Conservation (phyloP, 2,888 invertebrate species). For the Dendrolimus houi region DNA sequence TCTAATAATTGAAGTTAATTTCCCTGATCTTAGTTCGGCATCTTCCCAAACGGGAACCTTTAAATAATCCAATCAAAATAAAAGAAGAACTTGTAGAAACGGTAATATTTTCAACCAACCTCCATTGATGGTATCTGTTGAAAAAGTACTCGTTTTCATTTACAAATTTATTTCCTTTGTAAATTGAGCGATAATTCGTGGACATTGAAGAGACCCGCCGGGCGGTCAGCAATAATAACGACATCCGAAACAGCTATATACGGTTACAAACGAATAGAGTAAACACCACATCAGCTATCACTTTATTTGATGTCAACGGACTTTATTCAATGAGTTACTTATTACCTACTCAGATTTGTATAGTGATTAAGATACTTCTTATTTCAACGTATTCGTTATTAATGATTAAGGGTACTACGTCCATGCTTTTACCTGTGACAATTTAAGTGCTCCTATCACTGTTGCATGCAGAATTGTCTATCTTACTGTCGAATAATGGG, state of each 20-base stretch:
- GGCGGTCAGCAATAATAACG: constrained; percentile 38
- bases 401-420: no score
- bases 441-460: no score
- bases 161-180: constrained; percentile 25
- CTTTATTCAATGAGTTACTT: not conserved
- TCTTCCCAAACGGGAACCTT: not conserved
- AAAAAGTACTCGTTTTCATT: constrained; percentile 14
- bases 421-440: no score
- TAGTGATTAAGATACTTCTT: not conserved
- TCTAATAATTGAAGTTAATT: not conserved
- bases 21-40: not conserved
- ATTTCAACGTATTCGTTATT: no score
- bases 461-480: no score
- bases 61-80: not conserved
- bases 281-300: constrained; percentile 21
- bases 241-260: constrained; percentile 35
- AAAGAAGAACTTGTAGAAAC: not conserved
- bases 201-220: constrained; percentile 41
- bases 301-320: constrained; percentile 35
- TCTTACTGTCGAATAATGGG: no score
- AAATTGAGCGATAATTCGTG: constrained; percentile 59
- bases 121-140: not conserved
- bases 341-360: not conserved
- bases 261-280: constrained; percentile 36
- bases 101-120: constrained; percentile 3